phyloP scores from a whole-genome alignment of 2,113 vertebrate genomes.

The Jaculus jaculus region DNA sequence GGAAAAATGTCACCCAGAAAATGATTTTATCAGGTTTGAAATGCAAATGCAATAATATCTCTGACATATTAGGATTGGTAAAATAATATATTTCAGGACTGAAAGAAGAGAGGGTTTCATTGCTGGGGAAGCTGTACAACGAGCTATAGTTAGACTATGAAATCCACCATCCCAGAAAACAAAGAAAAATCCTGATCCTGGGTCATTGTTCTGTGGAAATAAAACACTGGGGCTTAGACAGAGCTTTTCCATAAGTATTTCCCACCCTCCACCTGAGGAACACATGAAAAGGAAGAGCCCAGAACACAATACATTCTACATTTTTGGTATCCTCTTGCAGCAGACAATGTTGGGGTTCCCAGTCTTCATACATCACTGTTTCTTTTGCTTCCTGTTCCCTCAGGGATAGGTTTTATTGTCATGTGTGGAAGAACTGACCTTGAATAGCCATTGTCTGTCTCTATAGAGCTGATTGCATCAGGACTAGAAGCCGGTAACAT shows the following conservation, averaged over 20 bases:
- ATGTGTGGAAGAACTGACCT: neutral
- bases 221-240: neutral
- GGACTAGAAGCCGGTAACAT: neutral
- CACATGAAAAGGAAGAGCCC: neutral
- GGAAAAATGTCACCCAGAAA: slow-evolving; percentile 77
- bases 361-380: neutral
- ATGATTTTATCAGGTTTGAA: slow-evolving; percentile 83
- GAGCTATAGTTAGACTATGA: slow-evolving; percentile 23
- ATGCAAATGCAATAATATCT: slow-evolving; percentile 83
- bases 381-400: neutral
- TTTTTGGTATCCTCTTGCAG: neutral
- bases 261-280: neutral
- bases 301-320: rapidly evolving
- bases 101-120: slow-evolving; percentile 60
- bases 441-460: no score
- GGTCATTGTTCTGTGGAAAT: neutral
- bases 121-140: neutral
- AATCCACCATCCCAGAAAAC: slow-evolving; percentile 47
- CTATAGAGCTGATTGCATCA: neutral
- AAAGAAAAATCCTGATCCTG: neutral
- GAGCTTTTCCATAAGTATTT: neutral
- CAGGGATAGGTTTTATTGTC: neutral
- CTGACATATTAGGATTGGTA: slow-evolving; percentile 80
- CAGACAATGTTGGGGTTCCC: neutral
- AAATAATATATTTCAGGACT: slow-evolving; percentile 81